phyloP scores from a whole-genome alignment of 1,140 invertebrate species.

The Probaryconus sp. region DNA sequence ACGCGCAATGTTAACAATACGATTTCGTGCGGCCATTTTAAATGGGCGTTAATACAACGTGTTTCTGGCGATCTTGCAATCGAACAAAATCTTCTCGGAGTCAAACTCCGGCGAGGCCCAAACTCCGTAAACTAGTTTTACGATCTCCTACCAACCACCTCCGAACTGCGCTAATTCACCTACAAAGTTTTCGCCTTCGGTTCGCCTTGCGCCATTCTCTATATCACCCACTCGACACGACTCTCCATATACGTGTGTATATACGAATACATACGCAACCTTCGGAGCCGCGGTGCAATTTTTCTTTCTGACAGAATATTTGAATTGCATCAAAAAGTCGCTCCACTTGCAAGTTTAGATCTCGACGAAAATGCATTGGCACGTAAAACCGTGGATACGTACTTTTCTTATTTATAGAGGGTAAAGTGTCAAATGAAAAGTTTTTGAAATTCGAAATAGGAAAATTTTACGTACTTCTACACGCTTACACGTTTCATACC shows the following conservation, averaged over 20 bases:
- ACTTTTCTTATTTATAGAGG: slow-evolving; percentile 48
- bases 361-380: slow-evolving; percentile 51
- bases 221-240: slow-evolving; percentile 21
- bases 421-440: slow-evolving; percentile 43
- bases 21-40: not conserved
- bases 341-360: slow-evolving; percentile 48
- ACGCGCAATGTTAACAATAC: not conserved
- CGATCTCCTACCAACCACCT: slow-evolving; percentile 66
- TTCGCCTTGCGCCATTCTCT: slow-evolving; percentile 36
- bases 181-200: slow-evolving; percentile 62
- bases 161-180: slow-evolving; percentile 62
- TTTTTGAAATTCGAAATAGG: slow-evolving; percentile 20
- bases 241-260: not conserved
- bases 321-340: slow-evolving; percentile 54
- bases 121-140: slow-evolving; percentile 68
- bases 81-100: slow-evolving; percentile 44
- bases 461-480: slow-evolving; percentile 4
- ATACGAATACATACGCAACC: slow-evolving; percentile 1
- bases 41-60: slow-evolving; percentile 26
- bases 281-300: slow-evolving; percentile 26
- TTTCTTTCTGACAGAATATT: slow-evolving; percentile 48
- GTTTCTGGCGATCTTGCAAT: slow-evolving; percentile 29
- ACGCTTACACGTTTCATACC: not conserved
- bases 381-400: slow-evolving; percentile 48
- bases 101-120: slow-evolving; percentile 44